Evolutionary conservation across 2,113 vertebrate genomes (phyloP).

Genomic region (Perognathus longimembris): DNA sequence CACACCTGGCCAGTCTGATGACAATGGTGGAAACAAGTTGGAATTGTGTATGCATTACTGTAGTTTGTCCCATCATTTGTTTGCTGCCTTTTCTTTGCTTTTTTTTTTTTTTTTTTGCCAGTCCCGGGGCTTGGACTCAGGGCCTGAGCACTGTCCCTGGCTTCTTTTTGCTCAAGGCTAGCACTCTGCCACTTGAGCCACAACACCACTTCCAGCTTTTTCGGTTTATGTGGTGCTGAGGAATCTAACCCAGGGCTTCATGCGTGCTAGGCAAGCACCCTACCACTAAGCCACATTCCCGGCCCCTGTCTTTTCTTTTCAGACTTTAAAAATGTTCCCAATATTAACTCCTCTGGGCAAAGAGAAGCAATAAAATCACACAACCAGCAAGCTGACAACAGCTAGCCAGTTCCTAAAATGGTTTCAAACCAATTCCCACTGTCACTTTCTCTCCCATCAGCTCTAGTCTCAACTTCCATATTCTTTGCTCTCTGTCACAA

Average conservation of each 20-base stretch:
- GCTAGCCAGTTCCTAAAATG: neutral
- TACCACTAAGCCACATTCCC: too few relatives aligned
- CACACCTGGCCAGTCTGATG: neutral
- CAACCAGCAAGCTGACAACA: neutral
- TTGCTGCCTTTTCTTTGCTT: conserved; percentile 58
- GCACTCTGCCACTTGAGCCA: too few relatives aligned
- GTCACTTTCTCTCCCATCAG: neutral
- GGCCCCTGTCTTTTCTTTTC: conserved; percentile 60
- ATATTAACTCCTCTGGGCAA: neutral
- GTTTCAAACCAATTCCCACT: neutral
- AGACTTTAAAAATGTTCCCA: conserved; percentile 31
- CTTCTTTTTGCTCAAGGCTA: too few relatives aligned
- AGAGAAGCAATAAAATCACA: neutral
- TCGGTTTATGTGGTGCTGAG: too few relatives aligned
- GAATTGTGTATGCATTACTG: neutral
- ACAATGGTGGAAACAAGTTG: neutral
- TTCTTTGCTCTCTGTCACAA: neutral
- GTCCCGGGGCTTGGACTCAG: too few relatives aligned
- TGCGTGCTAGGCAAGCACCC: too few relatives aligned
- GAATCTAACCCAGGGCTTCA: too few relatives aligned
- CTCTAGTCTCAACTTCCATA: neutral
- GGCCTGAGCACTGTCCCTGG: too few relatives aligned
- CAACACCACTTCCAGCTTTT: too few relatives aligned
- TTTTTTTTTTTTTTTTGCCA: too few relatives aligned
- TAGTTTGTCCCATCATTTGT: conserved; percentile 1